These are phyloP conservation scores for Drosophila bocki DNA, from an alignment of 1,140 invertebrate species.

Conservation along the genomic window DNA sequence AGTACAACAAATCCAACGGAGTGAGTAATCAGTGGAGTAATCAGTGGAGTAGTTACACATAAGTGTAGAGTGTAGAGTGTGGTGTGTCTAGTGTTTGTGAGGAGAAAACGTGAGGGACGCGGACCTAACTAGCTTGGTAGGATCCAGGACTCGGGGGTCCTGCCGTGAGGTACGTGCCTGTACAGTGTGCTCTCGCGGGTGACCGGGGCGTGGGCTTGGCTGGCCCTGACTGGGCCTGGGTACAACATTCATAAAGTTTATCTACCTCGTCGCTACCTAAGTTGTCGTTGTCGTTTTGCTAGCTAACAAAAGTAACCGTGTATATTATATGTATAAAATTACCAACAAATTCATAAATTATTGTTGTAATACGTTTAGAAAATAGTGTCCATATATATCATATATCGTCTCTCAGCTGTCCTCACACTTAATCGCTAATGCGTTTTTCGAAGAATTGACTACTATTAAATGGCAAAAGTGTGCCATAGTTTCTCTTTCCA, in stretches of 20 bases:
- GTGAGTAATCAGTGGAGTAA: conserved; percentile 45
- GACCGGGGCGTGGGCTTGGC: conserved; percentile 58
- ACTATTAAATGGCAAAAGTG: conserved; percentile 81
- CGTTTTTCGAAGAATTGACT: conserved; percentile 78
- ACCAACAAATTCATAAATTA: conserved; percentile 81
- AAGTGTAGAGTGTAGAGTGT: conserved; percentile 38
- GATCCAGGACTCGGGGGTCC: conserved; percentile 24
- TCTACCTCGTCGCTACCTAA: conserved; percentile 78
- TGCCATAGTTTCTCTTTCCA: conserved; percentile 65
- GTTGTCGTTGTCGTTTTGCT: conserved; percentile 81
- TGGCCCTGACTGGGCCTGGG: conserved; percentile 34
- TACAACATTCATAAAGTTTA: conserved; percentile 82
- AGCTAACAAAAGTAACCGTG: conserved; percentile 80
- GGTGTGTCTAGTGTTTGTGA: conserved; percentile 38
- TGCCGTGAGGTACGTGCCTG: conserved; percentile 60
- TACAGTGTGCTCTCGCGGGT: conserved; percentile 70
- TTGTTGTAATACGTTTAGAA: conserved; percentile 83
- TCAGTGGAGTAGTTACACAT: conserved; percentile 14
- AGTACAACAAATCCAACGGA: conserved; percentile 79
- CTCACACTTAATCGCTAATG: conserved; percentile 63
- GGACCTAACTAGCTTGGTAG: conserved; percentile 74
- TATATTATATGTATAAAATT: conserved; percentile 79
- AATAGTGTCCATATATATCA: conserved; percentile 83
- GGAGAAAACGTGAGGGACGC: conserved; percentile 61
- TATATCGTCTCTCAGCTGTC: conserved; percentile 40